These are phyloP conservation scores for Heliangelus exortis DNA, from an alignment of 2,797 vertebrate genomes.

Conservation along the genomic window DNA sequence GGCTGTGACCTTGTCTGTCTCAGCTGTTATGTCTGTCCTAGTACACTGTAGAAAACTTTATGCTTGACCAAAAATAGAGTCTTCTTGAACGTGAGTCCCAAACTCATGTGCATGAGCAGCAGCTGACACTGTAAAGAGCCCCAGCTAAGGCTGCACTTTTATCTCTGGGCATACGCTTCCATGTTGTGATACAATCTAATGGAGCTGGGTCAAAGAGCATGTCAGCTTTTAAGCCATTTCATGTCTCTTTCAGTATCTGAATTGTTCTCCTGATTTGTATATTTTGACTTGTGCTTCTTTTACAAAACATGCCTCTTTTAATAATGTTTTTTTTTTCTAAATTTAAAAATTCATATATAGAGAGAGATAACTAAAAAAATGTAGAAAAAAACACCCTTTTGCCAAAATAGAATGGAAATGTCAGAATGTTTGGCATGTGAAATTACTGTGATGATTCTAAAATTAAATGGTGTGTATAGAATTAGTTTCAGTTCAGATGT, in stretches of 20 bases:
- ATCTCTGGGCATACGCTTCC: neutral
- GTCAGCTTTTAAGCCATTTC: neutral
- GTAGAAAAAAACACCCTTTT: neutral
- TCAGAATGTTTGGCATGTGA: neutral
- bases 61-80: neutral
- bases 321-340: neutral
- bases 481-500: neutral
- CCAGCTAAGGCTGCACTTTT: neutral
- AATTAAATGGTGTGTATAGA: neutral
- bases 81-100: neutral
- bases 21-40: neutral
- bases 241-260: neutral
- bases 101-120: neutral
- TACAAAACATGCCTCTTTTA: neutral
- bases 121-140: neutral
- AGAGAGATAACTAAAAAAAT: neutral
- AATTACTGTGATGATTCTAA: neutral
- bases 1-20: neutral
- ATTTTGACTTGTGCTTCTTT: neutral
- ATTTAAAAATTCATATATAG: neutral
- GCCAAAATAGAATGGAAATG: neutral
- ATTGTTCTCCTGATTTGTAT: neutral
- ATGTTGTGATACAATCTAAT: neutral
- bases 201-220: neutral
- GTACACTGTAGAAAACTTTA: neutral